A percentile compares a stretch with the other conserved stretches of the same genome.
Evolutionary conservation across 2,888 invertebrate genomes (phyloP).

Genomic region (Tetragnatha montana): DNA sequence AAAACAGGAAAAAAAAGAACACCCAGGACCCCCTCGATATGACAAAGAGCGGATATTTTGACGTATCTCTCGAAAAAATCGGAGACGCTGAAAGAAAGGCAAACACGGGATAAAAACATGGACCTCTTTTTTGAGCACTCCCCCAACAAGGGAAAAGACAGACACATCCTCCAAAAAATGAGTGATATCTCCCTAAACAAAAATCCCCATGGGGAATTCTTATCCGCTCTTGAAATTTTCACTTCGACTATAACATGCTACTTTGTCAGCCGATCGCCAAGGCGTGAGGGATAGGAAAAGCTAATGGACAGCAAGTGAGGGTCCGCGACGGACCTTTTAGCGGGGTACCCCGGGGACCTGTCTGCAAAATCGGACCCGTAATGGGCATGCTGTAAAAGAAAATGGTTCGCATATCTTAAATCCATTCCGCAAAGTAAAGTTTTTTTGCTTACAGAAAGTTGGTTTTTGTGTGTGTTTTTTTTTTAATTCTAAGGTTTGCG

Average conservation of each 20-base stretch:
- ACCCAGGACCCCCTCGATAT: neutral
- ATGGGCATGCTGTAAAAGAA: neutral
- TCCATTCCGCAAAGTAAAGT: neutral
- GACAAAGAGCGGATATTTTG: conserved; percentile 1
- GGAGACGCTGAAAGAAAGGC: neutral
- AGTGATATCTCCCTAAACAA: conserved; percentile 10
- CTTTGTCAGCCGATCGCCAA: neutral
- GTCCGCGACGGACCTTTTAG: neutral
- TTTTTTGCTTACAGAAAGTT: neutral
- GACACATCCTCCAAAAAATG: conserved; percentile 19
- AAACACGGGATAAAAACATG: neutral
- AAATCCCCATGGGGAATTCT: conserved; percentile 24
- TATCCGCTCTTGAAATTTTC: conserved; percentile 10
- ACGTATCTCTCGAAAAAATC: neutral
- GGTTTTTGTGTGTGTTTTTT: neutral
- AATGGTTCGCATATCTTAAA: neutral
- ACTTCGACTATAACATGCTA: neutral
- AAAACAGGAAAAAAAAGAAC: neutral
- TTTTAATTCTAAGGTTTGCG: too few relatives aligned
- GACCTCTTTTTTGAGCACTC: conserved; percentile 3
- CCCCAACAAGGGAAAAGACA: conserved; percentile 8
- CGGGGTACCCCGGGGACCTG: neutral
- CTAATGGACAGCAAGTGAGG: neutral
- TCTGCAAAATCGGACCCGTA: neutral
- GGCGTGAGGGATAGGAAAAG: neutral